A percentile compares a stretch with the other conserved stretches of the same genome.
Evolutionary conservation across 2,113 vertebrate genomes (phyloP).

Genomic region (Pseudopodoces humilis): DNA sequence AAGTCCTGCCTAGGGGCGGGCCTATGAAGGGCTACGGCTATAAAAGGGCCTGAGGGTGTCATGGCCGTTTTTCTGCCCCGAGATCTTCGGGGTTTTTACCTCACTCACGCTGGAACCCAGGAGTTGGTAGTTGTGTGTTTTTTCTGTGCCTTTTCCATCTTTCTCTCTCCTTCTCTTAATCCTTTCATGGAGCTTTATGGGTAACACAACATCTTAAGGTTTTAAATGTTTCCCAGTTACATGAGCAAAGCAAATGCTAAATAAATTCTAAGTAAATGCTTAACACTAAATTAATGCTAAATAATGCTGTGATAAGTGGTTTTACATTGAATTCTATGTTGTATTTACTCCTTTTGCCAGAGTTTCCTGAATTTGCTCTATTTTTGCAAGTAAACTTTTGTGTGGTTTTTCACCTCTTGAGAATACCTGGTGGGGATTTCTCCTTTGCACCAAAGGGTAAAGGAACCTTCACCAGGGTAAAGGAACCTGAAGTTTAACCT

Average conservation of each 20-base stretch:
- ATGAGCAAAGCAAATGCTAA: not conserved
- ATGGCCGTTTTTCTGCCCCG: rapidly evolving
- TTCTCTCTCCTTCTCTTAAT: not conserved
- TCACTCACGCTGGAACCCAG: rapidly evolving
- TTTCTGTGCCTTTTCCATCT: not conserved
- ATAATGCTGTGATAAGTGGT: not conserved
- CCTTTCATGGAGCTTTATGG: not conserved
- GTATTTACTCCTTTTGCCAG: not conserved
- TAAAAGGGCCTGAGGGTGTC: rapidly evolving
- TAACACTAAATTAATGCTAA: not conserved
- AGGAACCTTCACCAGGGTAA: not conserved
- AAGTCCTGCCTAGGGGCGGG: not conserved
- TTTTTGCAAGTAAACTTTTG: not conserved
- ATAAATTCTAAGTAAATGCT: not conserved
- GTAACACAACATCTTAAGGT: not conserved
- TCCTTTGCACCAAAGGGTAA: not conserved
- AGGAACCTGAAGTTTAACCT: not conserved
- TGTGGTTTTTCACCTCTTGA: not conserved
- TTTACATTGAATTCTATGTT: not conserved
- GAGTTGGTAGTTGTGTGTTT: not conserved
- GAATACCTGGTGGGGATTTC: not conserved
- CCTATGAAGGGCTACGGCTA: rapidly evolving
- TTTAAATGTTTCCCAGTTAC: not conserved
- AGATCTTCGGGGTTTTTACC: rapidly evolving
- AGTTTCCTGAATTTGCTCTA: not conserved